A percentile compares a stretch with the other conserved stretches of the same genome.
These are phyloP conservation scores for Tenrec ecaudatus DNA, from an alignment of 2,113 vertebrate species.

Conservation along the genomic window DNA sequence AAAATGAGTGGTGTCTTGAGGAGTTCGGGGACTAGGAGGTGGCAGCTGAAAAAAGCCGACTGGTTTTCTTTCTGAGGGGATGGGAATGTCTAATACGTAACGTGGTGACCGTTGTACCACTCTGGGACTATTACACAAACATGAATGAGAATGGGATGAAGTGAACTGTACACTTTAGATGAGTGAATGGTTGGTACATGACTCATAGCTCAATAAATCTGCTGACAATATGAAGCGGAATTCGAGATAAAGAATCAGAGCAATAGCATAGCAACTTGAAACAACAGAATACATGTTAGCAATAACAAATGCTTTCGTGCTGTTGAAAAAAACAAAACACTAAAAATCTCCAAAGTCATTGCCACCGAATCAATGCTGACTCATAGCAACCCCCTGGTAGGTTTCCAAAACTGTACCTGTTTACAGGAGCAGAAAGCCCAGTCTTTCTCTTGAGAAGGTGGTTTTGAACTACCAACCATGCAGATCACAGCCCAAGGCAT, in stretches of 20 bases:
- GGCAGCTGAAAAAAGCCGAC: not conserved
- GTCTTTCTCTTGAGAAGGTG: no score
- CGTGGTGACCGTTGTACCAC: not conserved
- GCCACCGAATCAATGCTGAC: no score
- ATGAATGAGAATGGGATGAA: not conserved
- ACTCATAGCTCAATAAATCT: not conserved
- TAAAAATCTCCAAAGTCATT: no score
- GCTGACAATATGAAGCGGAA: not conserved
- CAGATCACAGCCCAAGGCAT: no score
- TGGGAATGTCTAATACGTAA: not conserved
- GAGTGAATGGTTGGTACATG: not conserved
- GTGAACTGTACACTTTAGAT: not conserved
- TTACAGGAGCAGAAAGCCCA: no score
- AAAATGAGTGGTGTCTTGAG: not conserved
- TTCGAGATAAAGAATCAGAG: not conserved
- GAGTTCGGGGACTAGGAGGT: not conserved
- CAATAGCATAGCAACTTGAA: not conserved
- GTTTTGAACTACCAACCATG: no score
- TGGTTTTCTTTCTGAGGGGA: not conserved
- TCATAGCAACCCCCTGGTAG: no score
- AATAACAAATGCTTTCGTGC: not conserved
- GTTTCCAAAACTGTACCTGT: no score
- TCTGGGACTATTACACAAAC: not conserved
- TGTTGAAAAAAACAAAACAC: not conserved
- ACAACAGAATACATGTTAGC: not conserved